Base-by-base conservation (phyloP, 2,888 invertebrate genomes). In the Leucophenga montana region DNA sequence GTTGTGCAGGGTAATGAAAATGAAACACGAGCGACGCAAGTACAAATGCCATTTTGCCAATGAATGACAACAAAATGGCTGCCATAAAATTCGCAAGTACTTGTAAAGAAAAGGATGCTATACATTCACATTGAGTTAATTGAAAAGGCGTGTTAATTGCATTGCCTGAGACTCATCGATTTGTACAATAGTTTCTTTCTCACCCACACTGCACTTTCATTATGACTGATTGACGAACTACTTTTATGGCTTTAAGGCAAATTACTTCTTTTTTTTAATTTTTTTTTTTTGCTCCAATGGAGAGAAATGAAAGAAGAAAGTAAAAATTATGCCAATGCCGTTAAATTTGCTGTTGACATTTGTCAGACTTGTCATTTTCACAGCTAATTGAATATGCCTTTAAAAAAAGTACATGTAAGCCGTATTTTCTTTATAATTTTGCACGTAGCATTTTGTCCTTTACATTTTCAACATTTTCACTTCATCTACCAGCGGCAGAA, bases 141-240 rank as follows among this genome's bases (percentile, higher is more conserved):
- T 76, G 74, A 78, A 78, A 77, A 71, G 59, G 33, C 59, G 62
- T 73, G 73, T 75, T 74, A 76, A 75, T 78, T 62, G 64, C 64
- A 54, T 13, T 73, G 71, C 71, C 54, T 0, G 18, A 18, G 27
- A 27, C 57, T 16, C 56, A 64, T 56, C 53, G 48, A 69, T 50
- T 50, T 50, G 50, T 18, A 39, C 39, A 39, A 39, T 39, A 39
- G 39, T 39, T 39, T 39, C 39, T 39, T 11, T 16, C 6, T 50
- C n/a, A 18, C 13, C n/a, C 16, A 50, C 50, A 50, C 50, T 16
- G 16, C 50, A 18, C 16, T n/a, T 50, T n/a, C 50, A n/a, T 46
- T n/a, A 14, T 46, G 46, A 14, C n/a, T 46, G 13, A 6, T 4
- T 27, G 27, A 27, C 3, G 27, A 27, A 27, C 39, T 39, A 61